Evolutionary conservation across 1,140 invertebrate species (phyloP), one percentile per base, ranked within the genome.

Genomic region (Zaprionus gabonicus): DNA sequence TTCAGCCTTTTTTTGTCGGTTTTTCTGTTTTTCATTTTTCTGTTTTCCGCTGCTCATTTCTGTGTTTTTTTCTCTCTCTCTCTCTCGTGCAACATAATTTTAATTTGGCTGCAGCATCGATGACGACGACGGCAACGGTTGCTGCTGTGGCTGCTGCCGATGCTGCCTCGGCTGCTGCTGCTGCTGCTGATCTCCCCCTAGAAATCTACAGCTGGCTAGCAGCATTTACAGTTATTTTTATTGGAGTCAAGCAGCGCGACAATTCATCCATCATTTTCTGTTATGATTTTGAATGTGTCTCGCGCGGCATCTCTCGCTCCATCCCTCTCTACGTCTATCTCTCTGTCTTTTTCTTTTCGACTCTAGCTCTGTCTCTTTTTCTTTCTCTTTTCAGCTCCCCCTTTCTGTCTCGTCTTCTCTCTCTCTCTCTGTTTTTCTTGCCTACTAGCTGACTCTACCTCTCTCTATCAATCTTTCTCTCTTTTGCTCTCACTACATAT

Each of bases 231-330:
- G 85, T 88, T 88, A 84, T 88, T 88, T 88, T 88, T 88, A 88
- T 88, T 88, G 85, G 85, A 88, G 79, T 87, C 85, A 88, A 88
- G 85, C 85, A 88, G 85, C 85, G 85, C 85, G 85, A 88, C 85
- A 88, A 88, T 88, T 88, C 85, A 88, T 88, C 85, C 85, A 88
- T 88, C 85, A 88, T 90, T 82, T 85, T 88, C 82, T 90, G 85
- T 88, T 88, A 88, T 88, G 85, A 88, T 88, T 88, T 90, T 70
- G 76, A 81, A 75, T 84, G 76, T 74, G 36, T 9, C 41, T n/a
- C 15, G 41, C n/a, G 5, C 41, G 41, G 6, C n/a, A 44, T 36
- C 28, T 34, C 20, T 10, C 44, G 28, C 20, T 27, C 20, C 6
- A 3, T 23, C 28, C 10, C 20, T 49, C 23, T 53, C 44, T 12